Evolutionary conservation across 1,140 invertebrate species (phyloP).

Genomic region (Temnothorax nylanderi): DNA sequence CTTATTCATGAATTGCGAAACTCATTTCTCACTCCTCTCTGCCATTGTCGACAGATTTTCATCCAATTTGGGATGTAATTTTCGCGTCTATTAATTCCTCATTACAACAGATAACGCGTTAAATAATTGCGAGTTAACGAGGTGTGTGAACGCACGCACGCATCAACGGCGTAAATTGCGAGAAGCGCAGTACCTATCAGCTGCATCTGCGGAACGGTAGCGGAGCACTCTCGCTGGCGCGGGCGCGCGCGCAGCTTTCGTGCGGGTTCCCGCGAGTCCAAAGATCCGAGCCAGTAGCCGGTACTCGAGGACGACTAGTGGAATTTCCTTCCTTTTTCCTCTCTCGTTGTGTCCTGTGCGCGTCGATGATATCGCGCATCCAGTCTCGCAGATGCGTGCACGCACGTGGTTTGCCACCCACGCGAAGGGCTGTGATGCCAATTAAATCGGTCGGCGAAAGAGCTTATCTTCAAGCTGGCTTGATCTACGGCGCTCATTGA

Average conservation of each 20-base stretch:
- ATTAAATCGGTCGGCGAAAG: conserved; percentile 72
- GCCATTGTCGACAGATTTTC: not conserved
- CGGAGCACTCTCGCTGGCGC: not conserved
- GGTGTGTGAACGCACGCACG: not conserved
- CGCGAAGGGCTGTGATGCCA: conserved; percentile 38
- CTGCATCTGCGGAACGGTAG: conserved; percentile 23
- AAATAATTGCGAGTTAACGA: conserved; percentile 25
- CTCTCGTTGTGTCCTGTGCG: not conserved
- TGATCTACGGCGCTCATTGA: conserved; percentile 57
- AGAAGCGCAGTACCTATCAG: not conserved
- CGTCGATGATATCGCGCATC: conserved; percentile 37
- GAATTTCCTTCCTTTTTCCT: conserved; percentile 24
- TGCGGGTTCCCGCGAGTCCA: conserved; percentile 10
- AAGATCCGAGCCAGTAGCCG: conserved; percentile 43
- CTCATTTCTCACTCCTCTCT: not conserved
- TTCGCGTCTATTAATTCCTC: not conserved
- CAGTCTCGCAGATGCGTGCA: conserved; percentile 9
- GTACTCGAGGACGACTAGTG: conserved; percentile 58
- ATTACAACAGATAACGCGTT: not conserved
- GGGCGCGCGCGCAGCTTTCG: not conserved
- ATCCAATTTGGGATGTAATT: conserved; percentile 23
- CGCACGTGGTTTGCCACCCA: conserved; percentile 58
- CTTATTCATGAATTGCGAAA: not conserved
- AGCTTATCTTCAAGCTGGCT: conserved; percentile 44
- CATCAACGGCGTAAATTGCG: not conserved